A percentile compares a stretch with the other conserved stretches of the same genome.
Evolutionary conservation across 2,797 vertebrate genomes (phyloP).

Genomic region (Malacoraja senta): DNA sequence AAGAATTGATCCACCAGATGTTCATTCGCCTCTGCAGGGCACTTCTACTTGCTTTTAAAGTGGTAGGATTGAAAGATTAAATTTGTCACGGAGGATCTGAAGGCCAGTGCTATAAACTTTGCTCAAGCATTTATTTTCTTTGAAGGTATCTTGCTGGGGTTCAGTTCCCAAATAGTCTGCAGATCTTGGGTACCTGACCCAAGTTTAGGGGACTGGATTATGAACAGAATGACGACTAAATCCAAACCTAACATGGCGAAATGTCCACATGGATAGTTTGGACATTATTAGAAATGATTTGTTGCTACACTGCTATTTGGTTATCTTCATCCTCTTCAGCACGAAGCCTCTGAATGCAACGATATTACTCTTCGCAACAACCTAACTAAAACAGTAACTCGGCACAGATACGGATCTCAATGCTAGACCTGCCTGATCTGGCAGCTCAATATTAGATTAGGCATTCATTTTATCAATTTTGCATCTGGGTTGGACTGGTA

Average conservation of each 20-base stretch:
- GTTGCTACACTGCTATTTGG: no score
- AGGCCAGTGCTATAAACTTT: not conserved
- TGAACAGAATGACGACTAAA: not conserved
- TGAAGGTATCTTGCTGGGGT: not conserved
- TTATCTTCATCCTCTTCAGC: not conserved
- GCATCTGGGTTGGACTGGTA: no score
- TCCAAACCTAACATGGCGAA: not conserved
- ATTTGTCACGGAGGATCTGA: not conserved
- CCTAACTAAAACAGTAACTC: not conserved
- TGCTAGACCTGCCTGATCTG: not conserved
- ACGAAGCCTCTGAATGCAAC: not conserved
- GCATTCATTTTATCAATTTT: not conserved
- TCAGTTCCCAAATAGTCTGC: not conserved
- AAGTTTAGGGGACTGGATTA: not conserved
- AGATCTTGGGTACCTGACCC: not conserved
- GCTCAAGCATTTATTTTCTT: not conserved
- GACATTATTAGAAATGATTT: not conserved
- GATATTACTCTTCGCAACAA: not conserved
- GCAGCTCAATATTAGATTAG: not conserved
- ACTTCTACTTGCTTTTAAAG: not conserved
- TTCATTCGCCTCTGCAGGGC: not conserved
- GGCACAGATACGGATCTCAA: not conserved
- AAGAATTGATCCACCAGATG: not conserved
- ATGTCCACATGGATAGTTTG: not conserved
- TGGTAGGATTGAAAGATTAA: not conserved